A percentile compares a stretch with the other conserved stretches of the same genome.
These are phyloP conservation scores for Charaxes varanes DNA, from an alignment of 1,140 invertebrate species.

Conservation along the genomic window DNA sequence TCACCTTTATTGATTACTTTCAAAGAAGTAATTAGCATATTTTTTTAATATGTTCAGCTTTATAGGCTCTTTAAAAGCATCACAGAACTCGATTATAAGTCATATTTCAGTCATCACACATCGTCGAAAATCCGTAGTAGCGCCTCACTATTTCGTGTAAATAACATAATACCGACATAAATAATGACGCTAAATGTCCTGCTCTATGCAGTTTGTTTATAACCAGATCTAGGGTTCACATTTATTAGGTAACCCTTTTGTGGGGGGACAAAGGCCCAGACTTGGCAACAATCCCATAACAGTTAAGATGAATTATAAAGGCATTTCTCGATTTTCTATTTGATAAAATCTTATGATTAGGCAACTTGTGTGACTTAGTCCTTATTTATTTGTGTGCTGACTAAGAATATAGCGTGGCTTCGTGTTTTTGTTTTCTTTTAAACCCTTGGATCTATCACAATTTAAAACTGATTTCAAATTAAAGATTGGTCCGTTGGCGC, in stretches of 20 bases:
- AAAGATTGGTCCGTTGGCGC: no score
- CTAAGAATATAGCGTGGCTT: no score
- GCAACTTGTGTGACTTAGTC: no score
- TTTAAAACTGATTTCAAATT: no score
- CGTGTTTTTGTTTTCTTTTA: no score
- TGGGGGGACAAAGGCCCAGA: constrained; percentile 9
- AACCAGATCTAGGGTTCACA: constrained; percentile 26
- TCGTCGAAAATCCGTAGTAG: constrained; percentile 3
- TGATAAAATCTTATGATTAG: constrained; percentile 1
- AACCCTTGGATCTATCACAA: no score
- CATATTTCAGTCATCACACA: background rate
- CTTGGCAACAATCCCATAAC: constrained; percentile 19
- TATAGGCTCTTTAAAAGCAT: no score
- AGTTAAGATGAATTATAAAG: constrained; percentile 18
- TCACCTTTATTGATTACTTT: no score
- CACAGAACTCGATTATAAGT: background rate
- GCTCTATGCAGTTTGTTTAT: constrained; percentile 27
- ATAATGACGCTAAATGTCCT: constrained; percentile 34
- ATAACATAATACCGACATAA: constrained; percentile 31
- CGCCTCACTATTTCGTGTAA: constrained; percentile 22
- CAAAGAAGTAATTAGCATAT: no score
- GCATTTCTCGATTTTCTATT: constrained; percentile 12
- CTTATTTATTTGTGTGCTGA: no score
- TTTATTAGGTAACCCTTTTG: constrained; percentile 23
- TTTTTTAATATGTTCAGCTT: no score